Base-by-base conservation (phyloP, 2,888 invertebrate species). In the Dolichomitus sp. region DNA sequence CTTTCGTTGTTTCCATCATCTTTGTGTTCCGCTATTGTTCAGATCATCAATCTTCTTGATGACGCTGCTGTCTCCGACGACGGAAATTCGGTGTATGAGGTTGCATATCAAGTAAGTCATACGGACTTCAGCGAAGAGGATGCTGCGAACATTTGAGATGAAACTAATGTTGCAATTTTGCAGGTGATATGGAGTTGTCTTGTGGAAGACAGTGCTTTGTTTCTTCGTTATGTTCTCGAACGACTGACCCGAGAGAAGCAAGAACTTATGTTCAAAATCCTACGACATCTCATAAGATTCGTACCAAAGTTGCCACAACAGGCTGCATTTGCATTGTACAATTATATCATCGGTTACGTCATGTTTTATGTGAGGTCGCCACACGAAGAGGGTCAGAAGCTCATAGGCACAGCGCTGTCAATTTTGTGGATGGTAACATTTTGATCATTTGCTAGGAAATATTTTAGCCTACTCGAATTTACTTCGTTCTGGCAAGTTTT, bases 281-380 rank as follows among this genome's bases (percentile, higher is more conserved):
- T 99, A 17, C 95, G 99, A 0, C 98, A 99, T 91, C 95, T 99
- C 70, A 98, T 99, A 83, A 95, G 99, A 78, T 98, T 99, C 92
- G 97, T 99, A 65, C 98, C 98, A 0, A 96, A 98, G 61, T 94
- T 99, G 80, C 99, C 99, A 0, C 98, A 98, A 87, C 99, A 99
- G 94, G 99, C 99, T 0, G 99, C 99, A 0, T 99, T 99, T 94
- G 98, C 99, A 0, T 94, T 99, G 0, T 99, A 99, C 94, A 99
- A 99, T 95, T 99, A 99, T 90, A 97, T 99, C 89, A 99, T 99
- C 88, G 99, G 99, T 1, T 99, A 99, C 91, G 98, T 99, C 3
- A 99, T 99, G 99, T 99, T 99, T 94, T 99, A 99, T 91, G 99
- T 99, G 2, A 95, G 99, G 74, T 97, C 98, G 12, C 99, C 99